A percentile compares a stretch with the other conserved stretches of the same genome.
phyloP scores from a whole-genome alignment of 2,113 vertebrate genomes.

The Nothoprocta pentlandii region DNA sequence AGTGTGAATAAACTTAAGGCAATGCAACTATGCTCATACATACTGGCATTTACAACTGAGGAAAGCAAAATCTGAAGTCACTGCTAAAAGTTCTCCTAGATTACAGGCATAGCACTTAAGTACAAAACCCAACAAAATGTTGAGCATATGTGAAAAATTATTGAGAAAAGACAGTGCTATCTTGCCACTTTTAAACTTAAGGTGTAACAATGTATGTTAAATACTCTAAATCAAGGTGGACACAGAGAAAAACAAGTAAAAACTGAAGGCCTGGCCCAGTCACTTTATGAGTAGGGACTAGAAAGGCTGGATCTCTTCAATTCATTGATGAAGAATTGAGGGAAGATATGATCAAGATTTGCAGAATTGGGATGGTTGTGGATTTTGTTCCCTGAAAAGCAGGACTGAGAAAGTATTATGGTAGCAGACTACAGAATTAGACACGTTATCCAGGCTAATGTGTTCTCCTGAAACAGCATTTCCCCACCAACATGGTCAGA shows the following conservation, averaged over 20 bases:
- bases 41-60: background rate
- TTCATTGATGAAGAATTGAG: background rate
- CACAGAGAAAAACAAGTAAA: background rate
- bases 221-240: background rate
- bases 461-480: background rate
- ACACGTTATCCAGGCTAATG: background rate
- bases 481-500: background rate
- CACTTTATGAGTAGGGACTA: background rate
- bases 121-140: background rate
- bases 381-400: background rate
- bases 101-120: background rate
- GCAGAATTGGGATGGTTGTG: background rate
- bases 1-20: background rate
- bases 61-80: background rate
- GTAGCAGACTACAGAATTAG: background rate
- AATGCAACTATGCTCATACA: background rate
- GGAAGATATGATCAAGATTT: background rate
- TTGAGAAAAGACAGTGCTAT: background rate
- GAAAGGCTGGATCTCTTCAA: background rate
- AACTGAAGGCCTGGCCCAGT: background rate
- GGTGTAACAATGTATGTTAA: background rate
- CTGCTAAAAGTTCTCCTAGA: background rate
- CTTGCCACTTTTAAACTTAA: background rate
- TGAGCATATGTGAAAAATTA: background rate
- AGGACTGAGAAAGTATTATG: background rate